Conservation (phyloP, 1,140 invertebrate species). For the Apis mellifera region Amel_HAv3.1 CM009937.2:5608501-5609000, state of each 20-base stretch:
- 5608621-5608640: background rate
- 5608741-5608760: constrained; percentile 70
- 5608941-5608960: background rate
- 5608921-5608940: background rate
- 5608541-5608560: background rate
- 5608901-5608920: constrained; percentile 44
- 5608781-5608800: constrained; percentile 21
- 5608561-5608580: background rate
- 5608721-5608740: constrained; percentile 67
- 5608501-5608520: background rate
- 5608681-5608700: constrained; percentile 63
- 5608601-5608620: background rate
- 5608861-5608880: constrained; percentile 64
- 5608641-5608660: constrained; percentile 55
- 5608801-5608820: constrained; percentile 64
- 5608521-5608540: background rate
- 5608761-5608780: constrained; percentile 62
- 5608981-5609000: constrained; percentile 47
- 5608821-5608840: constrained; percentile 71
- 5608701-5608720: constrained; percentile 65
- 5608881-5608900: constrained; percentile 64
- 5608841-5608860: constrained; percentile 66
- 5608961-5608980: background rate
- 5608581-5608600: background rate
- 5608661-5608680: constrained; percentile 64